Conservation (phyloP, 2,113 vertebrate genomes). For the Oncorhynchus clarkii region DNA sequence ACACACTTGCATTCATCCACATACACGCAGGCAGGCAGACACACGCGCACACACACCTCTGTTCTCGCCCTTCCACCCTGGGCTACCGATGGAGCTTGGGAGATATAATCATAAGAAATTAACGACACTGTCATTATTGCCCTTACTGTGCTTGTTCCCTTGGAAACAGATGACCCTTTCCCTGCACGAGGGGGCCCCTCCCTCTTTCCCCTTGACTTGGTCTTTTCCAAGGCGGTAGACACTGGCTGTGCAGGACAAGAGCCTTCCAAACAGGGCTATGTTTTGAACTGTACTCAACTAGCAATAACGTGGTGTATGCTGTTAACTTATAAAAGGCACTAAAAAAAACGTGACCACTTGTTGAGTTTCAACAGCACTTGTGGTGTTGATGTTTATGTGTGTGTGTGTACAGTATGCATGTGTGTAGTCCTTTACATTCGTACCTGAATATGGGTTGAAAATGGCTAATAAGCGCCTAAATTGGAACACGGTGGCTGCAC, state of each 20-base stretch:
- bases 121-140: slow-evolving; percentile 18
- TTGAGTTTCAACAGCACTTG: too few species aligned
- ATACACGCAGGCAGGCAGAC: background rate
- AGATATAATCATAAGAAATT: background rate
- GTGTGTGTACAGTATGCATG: too few species aligned
- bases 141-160: slow-evolving; percentile 29
- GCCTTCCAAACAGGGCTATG: background rate
- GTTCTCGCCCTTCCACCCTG: background rate
- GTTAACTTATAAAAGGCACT: background rate
- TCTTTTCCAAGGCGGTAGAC: background rate
- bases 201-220: background rate
- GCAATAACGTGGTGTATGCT: background rate
- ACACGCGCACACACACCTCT: background rate
- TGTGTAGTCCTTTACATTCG: too few species aligned
- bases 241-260: background rate
- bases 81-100: slow-evolving; percentile 1
- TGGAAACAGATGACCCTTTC: slow-evolving; percentile 30
- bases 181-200: background rate
- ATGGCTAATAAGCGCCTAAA: too few species aligned
- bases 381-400: too few species aligned
- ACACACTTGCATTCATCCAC: background rate
- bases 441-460: too few species aligned
- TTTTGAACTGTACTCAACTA: background rate
- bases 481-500: too few species aligned
- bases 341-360: too few species aligned